phyloP scores from a whole-genome alignment of 2,113 vertebrate genomes.

The Lucifuga dentata region DNA sequence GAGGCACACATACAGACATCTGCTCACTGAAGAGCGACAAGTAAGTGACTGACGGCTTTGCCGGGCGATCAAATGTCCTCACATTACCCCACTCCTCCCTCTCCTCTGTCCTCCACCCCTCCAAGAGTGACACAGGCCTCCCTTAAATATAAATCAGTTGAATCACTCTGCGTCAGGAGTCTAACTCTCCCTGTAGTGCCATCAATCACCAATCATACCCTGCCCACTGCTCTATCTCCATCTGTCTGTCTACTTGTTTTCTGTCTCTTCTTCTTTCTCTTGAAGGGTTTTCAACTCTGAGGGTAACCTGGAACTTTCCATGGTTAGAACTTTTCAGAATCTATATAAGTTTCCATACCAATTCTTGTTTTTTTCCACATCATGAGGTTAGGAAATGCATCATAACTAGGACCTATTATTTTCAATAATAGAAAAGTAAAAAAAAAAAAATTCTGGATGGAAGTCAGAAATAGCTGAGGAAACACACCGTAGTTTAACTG shows the following conservation, averaged over 20 bases:
- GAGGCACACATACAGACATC: slow-evolving; percentile 10
- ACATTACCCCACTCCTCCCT: slow-evolving; percentile 52
- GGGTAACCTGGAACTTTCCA: not conserved
- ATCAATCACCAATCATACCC: slow-evolving; percentile 69
- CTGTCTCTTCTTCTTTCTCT: slow-evolving; percentile 18
- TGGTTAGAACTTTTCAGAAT: not conserved
- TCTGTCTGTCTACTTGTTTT: slow-evolving; percentile 37
- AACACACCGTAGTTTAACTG: too few relatives aligned
- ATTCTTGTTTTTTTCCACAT: too few relatives aligned
- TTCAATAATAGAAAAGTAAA: too few relatives aligned
- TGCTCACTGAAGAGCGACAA: slow-evolving; percentile 23
- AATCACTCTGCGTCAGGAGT: slow-evolving; percentile 69
- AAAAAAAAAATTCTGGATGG: too few relatives aligned
- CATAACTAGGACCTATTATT: not conserved
- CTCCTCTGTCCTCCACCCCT: slow-evolving; percentile 58
- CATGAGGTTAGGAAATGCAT: too few relatives aligned
- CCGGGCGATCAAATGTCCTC: slow-evolving; percentile 62
- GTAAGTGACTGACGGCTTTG: slow-evolving; percentile 64
- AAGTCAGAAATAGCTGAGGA: too few relatives aligned
- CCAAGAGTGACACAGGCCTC: slow-evolving; percentile 65
- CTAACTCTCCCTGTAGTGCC: slow-evolving; percentile 68
- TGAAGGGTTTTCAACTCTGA: too few relatives aligned
- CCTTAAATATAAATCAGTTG: slow-evolving; percentile 80
- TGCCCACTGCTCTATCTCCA: slow-evolving; percentile 52
- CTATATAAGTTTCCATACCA: not conserved